phyloP scores from a whole-genome alignment of 1,140 invertebrate genomes.

The Drosophila burlai region DNA sequence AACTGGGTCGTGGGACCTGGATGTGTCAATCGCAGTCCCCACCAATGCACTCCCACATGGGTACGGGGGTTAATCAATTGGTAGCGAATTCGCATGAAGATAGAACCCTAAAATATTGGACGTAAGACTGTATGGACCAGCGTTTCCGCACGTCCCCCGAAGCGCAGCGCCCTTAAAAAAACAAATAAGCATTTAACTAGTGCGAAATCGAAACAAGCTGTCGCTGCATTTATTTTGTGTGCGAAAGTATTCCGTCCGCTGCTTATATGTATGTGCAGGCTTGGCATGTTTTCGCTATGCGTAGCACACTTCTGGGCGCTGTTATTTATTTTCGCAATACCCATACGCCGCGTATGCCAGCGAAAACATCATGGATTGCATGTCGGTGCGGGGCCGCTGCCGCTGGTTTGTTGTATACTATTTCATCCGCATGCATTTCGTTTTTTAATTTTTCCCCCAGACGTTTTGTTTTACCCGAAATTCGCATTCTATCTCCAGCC shows the following conservation, averaged over 20 bases:
- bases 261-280: constrained; percentile 19
- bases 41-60: background rate
- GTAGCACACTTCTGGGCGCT: constrained; percentile 57
- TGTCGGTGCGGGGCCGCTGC: background rate
- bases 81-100: background rate
- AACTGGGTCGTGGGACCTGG: background rate
- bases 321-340: constrained; percentile 69
- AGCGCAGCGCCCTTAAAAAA: background rate
- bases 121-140: background rate
- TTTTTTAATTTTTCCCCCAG: constrained; percentile 32
- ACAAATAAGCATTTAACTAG: constrained; percentile 24
- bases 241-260: constrained; percentile 3
- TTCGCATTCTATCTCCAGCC: constrained; percentile 34
- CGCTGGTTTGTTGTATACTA: constrained; percentile 47
- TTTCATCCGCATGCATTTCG: constrained; percentile 50
- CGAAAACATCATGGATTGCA: constrained; percentile 8
- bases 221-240: constrained; percentile 1
- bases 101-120: background rate
- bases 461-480: constrained; percentile 73
- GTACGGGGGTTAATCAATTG: background rate
- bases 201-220: constrained; percentile 23
- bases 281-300: constrained; percentile 37
- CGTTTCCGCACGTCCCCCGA: too few relatives aligned
- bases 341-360: constrained; percentile 58
- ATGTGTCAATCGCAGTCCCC: background rate